Base-by-base conservation (phyloP, 2,888 invertebrate genomes). In the Dasypolia templi region DNA sequence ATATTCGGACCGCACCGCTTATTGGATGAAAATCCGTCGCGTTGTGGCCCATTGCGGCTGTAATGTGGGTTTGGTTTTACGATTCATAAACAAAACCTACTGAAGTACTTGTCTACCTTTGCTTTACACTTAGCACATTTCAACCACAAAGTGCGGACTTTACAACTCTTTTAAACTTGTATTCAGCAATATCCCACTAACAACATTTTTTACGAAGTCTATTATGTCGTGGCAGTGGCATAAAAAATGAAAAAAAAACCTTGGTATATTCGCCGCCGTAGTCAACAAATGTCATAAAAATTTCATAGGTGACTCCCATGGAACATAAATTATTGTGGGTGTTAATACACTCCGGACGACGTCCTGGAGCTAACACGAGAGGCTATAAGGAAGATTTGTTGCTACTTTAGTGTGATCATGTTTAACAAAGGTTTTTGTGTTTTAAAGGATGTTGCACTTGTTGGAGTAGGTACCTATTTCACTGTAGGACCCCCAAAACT, bases 241-340 rank as follows among this genome's bases (percentile, higher is more conserved):
- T 72, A 58, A 75, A 81, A 79, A 78, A 74, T 35, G 65, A 83
- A 85, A 89, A 58, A 89, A 90, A 84, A 86, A 86, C 86, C 90
- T 90, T 91, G 90, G 84, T 87, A 90, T 88, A 90, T 90, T 81
- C 85, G 63, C 59, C 9, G 71, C 29, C n/a, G 89, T 89, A 91
- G 90, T 90, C 90, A 91, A 91, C 88, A 90, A 90, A 89, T 78
- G 84, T 88, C 86, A 89, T 93, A 91, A 92, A 92, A 92, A 89
- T 89, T 92, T 92, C 91, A 92, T 92, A 93, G 92, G 90, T 89
- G 87, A 88, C 89, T 91, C 89, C 87, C 89, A 90, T 90, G 90
- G 88, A 91, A 90, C 90, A 91, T 92, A 92, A 92, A 92, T 92
- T 92, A 92, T 92, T 92, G 91, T 88, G 88, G 88, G 89, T 90